phyloP scores from a whole-genome alignment of 2,113 vertebrate genomes.

The Bufo gargarizans region DNA sequence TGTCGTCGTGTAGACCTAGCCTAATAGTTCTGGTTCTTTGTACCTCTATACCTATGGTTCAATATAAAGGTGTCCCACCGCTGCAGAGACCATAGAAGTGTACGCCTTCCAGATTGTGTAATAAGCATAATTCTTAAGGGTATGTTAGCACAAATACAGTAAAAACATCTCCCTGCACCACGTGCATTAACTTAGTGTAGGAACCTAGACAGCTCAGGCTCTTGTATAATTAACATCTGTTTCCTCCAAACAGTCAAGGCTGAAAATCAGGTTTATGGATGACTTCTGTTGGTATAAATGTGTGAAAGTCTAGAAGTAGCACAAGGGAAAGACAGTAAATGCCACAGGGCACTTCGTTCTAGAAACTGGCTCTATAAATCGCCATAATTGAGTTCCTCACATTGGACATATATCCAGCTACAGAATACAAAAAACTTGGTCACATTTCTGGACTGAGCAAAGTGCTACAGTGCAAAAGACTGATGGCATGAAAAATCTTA shows the following conservation, averaged over 20 bases:
- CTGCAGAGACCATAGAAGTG: not conserved
- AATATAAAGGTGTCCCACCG: too few species aligned
- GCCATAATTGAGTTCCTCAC: not conserved
- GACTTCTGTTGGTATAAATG: not conserved
- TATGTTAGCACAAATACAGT: too few species aligned
- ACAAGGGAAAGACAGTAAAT: not conserved
- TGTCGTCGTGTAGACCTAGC: too few species aligned
- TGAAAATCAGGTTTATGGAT: not conserved
- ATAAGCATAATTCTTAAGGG: too few species aligned
- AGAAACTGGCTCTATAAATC: not conserved
- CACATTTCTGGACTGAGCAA: not conserved
- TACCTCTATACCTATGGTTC: too few species aligned
- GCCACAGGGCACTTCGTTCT: too few species aligned
- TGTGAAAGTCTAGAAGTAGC: not conserved
- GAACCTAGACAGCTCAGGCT: not conserved
- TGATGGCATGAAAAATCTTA: conserved; percentile 14
- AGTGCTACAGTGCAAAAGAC: not conserved
- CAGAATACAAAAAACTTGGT: not conserved
- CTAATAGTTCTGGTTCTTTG: too few species aligned
- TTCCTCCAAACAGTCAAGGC: not conserved
- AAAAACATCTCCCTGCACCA: too few species aligned
- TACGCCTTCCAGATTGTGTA: too few species aligned
- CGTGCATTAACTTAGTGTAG: too few species aligned
- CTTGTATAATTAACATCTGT: too few species aligned
- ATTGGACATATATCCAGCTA: not conserved